Percentiles rank a stretch among this genome's conserved stretches.
These are phyloP conservation scores for Macrostomum lignano DNA, from an alignment of 1,140 invertebrate species.

Conservation along the genomic window DNA sequence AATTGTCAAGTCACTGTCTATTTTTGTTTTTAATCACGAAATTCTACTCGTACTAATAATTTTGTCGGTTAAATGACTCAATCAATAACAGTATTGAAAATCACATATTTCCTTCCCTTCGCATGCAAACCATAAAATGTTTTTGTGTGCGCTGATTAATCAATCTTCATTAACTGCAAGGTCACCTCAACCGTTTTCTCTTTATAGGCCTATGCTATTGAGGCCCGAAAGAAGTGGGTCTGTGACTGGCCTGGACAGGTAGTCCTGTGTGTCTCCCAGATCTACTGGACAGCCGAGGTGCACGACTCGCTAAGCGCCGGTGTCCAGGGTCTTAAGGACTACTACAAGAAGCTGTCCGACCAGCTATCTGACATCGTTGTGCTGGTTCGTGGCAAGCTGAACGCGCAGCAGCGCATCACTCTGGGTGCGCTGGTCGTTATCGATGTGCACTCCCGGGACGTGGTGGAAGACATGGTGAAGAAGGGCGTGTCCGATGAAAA, in stretches of 20 bases:
- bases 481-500: constrained; percentile 21
- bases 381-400: constrained; percentile 27
- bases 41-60: too few species aligned
- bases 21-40: too few species aligned
- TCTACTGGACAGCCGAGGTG: constrained; percentile 26
- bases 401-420: constrained; percentile 24
- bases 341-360: constrained; percentile 14
- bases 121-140: too few species aligned
- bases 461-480: constrained; percentile 17
- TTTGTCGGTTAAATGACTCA: too few species aligned
- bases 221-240: constrained; percentile 23
- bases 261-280: constrained; percentile 26
- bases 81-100: too few species aligned
- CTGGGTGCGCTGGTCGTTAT: constrained; percentile 26
- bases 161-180: too few species aligned
- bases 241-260: constrained; percentile 28
- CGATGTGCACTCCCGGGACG: constrained; percentile 27
- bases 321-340: constrained; percentile 15
- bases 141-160: too few species aligned
- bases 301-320: constrained; percentile 15
- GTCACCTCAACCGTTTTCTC: too few species aligned
- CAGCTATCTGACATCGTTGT: constrained; percentile 23
- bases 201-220: constrained; percentile 19
- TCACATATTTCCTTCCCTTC: too few species aligned
- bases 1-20: too few species aligned